A percentile compares a stretch with the other conserved stretches of the same genome.
Evolutionary conservation across 2,797 vertebrate genomes (phyloP).

Genomic region (Simalia tracyae): DNA sequence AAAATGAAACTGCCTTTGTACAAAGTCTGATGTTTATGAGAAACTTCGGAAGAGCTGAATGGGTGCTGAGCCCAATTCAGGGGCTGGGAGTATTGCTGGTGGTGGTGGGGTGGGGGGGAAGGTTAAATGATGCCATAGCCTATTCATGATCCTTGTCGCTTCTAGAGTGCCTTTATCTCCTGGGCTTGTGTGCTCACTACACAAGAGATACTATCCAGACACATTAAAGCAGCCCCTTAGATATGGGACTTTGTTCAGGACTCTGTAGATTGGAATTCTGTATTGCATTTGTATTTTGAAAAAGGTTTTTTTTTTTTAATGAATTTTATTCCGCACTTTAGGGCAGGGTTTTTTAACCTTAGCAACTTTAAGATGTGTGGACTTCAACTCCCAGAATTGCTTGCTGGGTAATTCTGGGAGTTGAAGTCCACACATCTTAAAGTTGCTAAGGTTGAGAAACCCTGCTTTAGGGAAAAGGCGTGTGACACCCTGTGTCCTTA

Average conservation of each 20-base stretch:
- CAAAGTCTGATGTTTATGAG: not conserved
- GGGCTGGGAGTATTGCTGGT: too few species aligned
- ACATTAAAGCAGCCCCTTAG: not conserved
- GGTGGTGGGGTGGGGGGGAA: too few species aligned
- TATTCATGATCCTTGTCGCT: not conserved
- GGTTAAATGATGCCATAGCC: not conserved
- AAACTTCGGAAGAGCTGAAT: not conserved
- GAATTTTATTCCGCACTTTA: too few species aligned
- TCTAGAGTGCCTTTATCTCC: not conserved
- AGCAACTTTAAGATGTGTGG: too few species aligned
- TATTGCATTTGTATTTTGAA: not conserved
- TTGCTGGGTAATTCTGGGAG: too few species aligned
- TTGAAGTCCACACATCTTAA: too few species aligned
- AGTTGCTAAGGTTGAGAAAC: too few species aligned
- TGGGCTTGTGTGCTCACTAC: not conserved
- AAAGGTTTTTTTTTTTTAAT: not conserved
- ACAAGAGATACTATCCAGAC: not conserved
- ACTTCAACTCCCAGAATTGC: too few species aligned
- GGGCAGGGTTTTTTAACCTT: too few species aligned
- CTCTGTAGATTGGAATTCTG: not conserved
- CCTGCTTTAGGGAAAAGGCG: not conserved
- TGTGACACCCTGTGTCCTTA: too few species aligned
- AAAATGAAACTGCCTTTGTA: too few species aligned
- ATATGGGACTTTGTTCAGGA: not conserved
- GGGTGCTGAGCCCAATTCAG: not conserved